These are phyloP conservation scores for Chaenocephalus aceratus DNA, from an alignment of 2,113 vertebrate species.

Conservation along the genomic window DNA sequence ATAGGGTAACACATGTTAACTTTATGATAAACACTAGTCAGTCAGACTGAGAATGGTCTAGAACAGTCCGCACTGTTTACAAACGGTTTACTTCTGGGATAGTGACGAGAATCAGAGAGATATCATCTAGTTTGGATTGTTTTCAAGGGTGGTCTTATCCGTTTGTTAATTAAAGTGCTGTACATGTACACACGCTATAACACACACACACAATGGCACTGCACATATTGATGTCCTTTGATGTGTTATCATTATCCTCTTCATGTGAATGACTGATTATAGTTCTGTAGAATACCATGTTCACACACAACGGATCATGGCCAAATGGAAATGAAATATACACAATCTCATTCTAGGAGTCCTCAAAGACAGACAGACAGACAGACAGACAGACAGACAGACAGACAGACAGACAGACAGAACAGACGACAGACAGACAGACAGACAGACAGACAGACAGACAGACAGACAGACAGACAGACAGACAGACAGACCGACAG, in stretches of 20 bases:
- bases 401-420: not conserved
- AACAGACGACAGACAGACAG: not conserved
- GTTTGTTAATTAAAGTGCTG: constrained; percentile 26
- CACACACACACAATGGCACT: constrained; percentile 11
- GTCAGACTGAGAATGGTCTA: constrained; percentile 33
- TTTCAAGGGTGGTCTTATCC: constrained; percentile 24
- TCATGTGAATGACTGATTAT: constrained; percentile 35
- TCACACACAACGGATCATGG: constrained; percentile 24
- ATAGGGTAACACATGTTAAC: not conserved
- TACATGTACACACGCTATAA: not conserved
- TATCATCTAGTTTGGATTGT: constrained; percentile 27
- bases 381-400: not conserved
- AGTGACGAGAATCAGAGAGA: not conserved
- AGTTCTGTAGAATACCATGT: constrained; percentile 26
- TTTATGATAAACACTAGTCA: constrained; percentile 58
- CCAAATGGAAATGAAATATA: constrained; percentile 27
- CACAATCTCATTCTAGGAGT: not conserved
- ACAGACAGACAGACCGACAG: not conserved
- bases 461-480: not conserved
- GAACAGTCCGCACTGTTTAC: constrained; percentile 1
- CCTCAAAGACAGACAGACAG: not conserved
- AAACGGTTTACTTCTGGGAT: constrained; percentile 8
- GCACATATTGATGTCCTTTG: not conserved
- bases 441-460: not conserved
- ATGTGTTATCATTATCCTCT: constrained; percentile 30